Conservation (phyloP, 2,888 invertebrate species). For the Drosophila gaucha region DNA sequence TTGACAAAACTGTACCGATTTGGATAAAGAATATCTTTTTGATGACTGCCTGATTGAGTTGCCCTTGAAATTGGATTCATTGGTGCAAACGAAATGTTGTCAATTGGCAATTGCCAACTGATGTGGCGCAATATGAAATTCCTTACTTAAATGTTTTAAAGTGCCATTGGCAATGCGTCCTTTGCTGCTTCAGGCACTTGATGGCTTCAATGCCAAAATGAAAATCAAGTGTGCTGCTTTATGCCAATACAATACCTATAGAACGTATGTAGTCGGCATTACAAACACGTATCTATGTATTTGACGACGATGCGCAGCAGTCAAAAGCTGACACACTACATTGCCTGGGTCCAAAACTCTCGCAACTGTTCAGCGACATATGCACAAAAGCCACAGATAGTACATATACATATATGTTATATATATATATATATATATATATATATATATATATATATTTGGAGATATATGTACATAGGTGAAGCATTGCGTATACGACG, state of each 20-base stretch:
- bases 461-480: constrained; percentile 3
- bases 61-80: not conserved
- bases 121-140: constrained; percentile 1
- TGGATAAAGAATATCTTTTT: not conserved
- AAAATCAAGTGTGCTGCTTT: constrained; percentile 37
- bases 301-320: constrained; percentile 18
- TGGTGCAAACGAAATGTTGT: constrained; percentile 3
- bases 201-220: constrained; percentile 28
- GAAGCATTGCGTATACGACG: constrained; percentile 47
- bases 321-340: constrained; percentile 42
- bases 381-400: constrained; percentile 16
- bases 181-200: constrained; percentile 26
- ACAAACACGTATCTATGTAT: not conserved
- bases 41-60: not conserved
- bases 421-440: not conserved
- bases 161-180: constrained; percentile 22
- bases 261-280: not conserved
- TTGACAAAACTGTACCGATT: not conserved
- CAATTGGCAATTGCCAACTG: constrained; percentile 9
- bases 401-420: constrained; percentile 1
- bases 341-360: constrained; percentile 18
- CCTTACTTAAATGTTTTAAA: constrained; percentile 20
- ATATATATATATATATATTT: not conserved
- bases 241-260: constrained; percentile 25
- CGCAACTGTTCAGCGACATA: constrained; percentile 25